Evolutionary conservation across 2,797 vertebrate species (phyloP).

Genomic region (Bovichtus variegatus): DNA sequence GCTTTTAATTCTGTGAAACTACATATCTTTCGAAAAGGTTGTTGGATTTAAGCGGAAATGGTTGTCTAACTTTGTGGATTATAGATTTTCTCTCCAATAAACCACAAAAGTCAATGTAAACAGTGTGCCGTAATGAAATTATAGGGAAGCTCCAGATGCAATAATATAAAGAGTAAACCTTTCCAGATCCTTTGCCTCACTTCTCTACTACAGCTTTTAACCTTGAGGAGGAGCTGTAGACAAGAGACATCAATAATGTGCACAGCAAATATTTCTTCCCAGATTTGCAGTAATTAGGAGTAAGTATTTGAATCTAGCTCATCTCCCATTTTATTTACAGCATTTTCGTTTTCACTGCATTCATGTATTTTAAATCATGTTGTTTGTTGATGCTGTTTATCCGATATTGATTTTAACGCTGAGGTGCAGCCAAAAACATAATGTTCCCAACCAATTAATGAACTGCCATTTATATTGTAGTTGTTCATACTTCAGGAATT

Average conservation of each 20-base stretch:
- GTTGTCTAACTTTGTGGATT: neutral
- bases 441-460: neutral
- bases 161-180: neutral
- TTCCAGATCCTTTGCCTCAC: neutral
- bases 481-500: neutral
- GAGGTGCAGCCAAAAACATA: neutral
- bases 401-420: neutral
- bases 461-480: neutral
- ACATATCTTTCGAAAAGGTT: neutral
- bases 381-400: neutral
- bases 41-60: neutral
- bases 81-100: neutral
- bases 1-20: neutral
- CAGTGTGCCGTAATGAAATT: neutral
- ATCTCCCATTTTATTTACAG: no score
- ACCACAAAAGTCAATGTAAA: neutral
- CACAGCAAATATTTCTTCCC: neutral
- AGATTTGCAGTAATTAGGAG: no score
- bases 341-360: no score
- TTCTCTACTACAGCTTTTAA: neutral
- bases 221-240: neutral
- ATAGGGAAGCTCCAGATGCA: neutral
- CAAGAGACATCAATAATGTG: neutral
- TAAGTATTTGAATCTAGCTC: neutral
- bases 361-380: neutral